These are phyloP conservation scores for Scrobipalpa costella DNA, from an alignment of 2,888 invertebrate genomes.

Conservation along the genomic window DNA sequence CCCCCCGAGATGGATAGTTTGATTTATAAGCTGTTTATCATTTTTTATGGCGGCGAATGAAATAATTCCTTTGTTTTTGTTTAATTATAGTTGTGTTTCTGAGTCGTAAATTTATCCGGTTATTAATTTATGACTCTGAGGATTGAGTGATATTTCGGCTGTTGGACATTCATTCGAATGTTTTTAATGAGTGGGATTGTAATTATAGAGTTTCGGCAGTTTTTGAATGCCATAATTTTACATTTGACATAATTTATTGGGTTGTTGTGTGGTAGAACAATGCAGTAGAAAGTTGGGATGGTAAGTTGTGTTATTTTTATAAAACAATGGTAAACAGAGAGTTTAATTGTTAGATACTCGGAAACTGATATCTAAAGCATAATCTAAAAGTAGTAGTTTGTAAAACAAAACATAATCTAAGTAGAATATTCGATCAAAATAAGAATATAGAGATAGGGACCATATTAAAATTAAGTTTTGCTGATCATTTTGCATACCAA, in stretches of 20 bases:
- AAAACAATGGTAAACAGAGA: not conserved
- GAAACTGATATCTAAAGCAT: no score
- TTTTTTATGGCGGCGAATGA: constrained; percentile 56
- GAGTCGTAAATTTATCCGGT: constrained; percentile 35
- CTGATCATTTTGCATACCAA: no score
- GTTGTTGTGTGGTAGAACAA: not conserved
- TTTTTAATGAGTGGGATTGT: constrained; percentile 20
- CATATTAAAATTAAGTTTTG: no score
- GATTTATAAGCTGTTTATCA: constrained; percentile 63
- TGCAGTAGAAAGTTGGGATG: constrained; percentile 4
- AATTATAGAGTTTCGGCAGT: constrained; percentile 18
- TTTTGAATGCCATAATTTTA: constrained; percentile 1
- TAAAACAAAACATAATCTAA: no score
- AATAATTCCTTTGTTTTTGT: constrained; percentile 46
- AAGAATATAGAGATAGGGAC: no score
- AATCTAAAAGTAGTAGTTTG: no score
- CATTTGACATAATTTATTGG: constrained; percentile 7
- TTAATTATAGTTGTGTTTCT: constrained; percentile 43
- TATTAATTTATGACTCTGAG: constrained; percentile 34
- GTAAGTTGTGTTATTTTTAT: not conserved
- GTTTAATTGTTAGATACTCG: no score
- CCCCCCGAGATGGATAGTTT: constrained; percentile 56
- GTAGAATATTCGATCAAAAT: no score
- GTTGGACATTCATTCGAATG: constrained; percentile 15
- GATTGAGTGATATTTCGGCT: constrained; percentile 24